Conservation (phyloP, 2,888 invertebrate genomes). For the Craniophora ligustri region DNA sequence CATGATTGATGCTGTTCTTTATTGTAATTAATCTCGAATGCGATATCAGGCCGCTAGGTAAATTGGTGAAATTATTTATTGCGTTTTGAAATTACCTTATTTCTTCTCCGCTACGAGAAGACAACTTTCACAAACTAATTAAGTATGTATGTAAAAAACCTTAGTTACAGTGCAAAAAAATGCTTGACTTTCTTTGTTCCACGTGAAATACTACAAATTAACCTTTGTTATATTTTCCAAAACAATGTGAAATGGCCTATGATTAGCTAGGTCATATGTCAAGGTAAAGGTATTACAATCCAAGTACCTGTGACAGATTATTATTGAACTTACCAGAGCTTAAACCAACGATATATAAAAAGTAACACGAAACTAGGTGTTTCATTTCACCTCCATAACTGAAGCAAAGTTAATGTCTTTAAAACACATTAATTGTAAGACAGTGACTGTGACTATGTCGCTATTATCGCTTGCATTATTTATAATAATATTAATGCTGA, state of each 20-base stretch:
- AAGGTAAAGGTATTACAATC: slow-evolving; percentile 67
- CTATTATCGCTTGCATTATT: slow-evolving; percentile 71
- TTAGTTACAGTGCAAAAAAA: slow-evolving; percentile 24
- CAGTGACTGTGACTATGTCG: slow-evolving; percentile 73
- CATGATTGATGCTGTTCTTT: no score
- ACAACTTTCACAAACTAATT: neutral
- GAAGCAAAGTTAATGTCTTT: slow-evolving; percentile 73
- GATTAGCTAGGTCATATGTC: slow-evolving; percentile 86
- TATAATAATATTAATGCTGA: slow-evolving; percentile 66
- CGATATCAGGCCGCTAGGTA: no score
- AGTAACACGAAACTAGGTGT: slow-evolving; percentile 32
- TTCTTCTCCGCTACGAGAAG: neutral
- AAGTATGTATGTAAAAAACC: neutral
- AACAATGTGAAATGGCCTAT: slow-evolving; percentile 68
- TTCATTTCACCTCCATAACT: slow-evolving; percentile 57
- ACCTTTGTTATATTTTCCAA: slow-evolving; percentile 54
- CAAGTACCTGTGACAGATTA: slow-evolving; percentile 63
- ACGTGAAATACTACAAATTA: slow-evolving; percentile 50
- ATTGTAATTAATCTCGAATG: no score
- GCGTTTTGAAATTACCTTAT: neutral
- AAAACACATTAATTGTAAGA: slow-evolving; percentile 54
- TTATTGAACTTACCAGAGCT: slow-evolving; percentile 75
- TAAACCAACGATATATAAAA: slow-evolving; percentile 68
- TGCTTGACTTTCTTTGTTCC: slow-evolving; percentile 56
- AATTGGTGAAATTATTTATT: no score